Conservation (phyloP, 2,113 vertebrate species). For the Nettapus auritus region DNA sequence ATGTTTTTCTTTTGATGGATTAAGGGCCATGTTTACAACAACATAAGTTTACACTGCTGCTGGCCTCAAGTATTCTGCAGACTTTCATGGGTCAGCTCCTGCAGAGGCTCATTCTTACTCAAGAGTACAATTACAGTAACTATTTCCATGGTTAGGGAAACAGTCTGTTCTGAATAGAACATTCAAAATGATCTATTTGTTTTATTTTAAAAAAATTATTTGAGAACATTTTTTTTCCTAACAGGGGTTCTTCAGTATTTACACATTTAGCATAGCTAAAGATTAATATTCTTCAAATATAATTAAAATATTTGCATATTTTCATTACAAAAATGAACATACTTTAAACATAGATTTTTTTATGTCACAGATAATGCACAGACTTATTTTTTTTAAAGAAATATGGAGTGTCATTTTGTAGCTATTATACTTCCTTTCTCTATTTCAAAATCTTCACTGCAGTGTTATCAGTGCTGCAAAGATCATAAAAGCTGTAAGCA, state of each 20-base stretch:
- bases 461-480: not conserved
- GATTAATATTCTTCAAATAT: not conserved
- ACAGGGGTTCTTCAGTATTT: not conserved
- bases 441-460: not conserved
- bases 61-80: constrained; percentile 59
- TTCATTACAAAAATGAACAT: not conserved
- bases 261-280: not conserved
- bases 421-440: not conserved
- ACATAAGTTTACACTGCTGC: constrained; percentile 67
- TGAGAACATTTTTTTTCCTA: not conserved
- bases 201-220: not conserved
- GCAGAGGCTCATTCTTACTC: constrained; percentile 51
- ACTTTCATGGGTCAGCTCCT: constrained; percentile 62
- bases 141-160: constrained; percentile 18
- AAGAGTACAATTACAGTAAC: constrained; percentile 57
- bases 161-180: not conserved
- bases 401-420: not conserved
- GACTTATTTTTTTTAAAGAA: not conserved
- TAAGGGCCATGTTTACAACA: constrained; percentile 66
- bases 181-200: not conserved
- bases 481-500: not conserved
- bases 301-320: not conserved
- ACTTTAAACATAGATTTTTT: not conserved
- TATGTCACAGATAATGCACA: not conserved
- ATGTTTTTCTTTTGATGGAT: constrained; percentile 66